A percentile compares a stretch with the other conserved stretches of the same genome.
Evolutionary conservation across 2,888 invertebrate species (phyloP).

Genomic region (Callyntrura guangdongensis): DNA sequence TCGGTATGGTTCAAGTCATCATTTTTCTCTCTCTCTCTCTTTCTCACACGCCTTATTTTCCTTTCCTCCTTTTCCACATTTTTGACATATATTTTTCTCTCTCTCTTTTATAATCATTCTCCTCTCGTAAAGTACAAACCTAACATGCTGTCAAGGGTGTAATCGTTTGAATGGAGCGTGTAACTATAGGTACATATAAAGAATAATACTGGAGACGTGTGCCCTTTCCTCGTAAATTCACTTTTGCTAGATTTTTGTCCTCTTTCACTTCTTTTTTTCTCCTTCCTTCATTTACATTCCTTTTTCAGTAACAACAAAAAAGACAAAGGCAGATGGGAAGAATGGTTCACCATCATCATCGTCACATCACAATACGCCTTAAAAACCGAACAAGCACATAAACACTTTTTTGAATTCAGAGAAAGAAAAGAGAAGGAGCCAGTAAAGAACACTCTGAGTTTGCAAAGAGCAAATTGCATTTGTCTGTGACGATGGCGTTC

Average conservation of each 20-base stretch:
- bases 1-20: no score
- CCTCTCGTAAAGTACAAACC: neutral
- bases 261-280: neutral
- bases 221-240: neutral
- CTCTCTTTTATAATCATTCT: neutral
- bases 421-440: neutral
- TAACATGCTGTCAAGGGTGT: neutral
- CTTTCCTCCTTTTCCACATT: neutral
- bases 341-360: neutral
- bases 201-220: neutral
- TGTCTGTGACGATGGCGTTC: neutral
- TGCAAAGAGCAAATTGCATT: constrained; percentile 21
- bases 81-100: neutral
- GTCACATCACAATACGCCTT: neutral
- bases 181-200: neutral
- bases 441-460: neutral
- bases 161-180: constrained; percentile 11
- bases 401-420: neutral
- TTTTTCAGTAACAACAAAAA: constrained; percentile 28
- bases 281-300: constrained; percentile 55
- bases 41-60: neutral
- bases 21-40: neutral
- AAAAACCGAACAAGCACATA: no score
- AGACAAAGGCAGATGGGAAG: neutral
- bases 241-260: neutral